phyloP scores from a whole-genome alignment of 2,113 vertebrate genomes.

The Prinia subflava region DNA sequence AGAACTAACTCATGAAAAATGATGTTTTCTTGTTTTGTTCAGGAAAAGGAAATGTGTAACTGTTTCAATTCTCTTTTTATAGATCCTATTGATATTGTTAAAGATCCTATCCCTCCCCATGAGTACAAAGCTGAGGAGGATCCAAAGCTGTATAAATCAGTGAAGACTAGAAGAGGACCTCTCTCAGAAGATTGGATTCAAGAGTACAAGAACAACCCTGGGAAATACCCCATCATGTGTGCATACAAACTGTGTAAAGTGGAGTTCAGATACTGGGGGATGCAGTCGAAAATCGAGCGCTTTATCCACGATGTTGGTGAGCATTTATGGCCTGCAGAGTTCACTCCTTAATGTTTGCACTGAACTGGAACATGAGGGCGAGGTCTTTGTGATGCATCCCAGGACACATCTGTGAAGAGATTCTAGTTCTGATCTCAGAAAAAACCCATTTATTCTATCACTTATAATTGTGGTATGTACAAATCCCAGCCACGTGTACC shows the following conservation, averaged over 20 bases:
- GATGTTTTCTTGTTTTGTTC: neutral
- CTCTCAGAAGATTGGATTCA: constrained; percentile 92
- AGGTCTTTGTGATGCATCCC: neutral
- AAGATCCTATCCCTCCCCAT: constrained; percentile 86
- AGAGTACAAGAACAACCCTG: constrained; percentile 82
- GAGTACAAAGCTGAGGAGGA: constrained; percentile 97
- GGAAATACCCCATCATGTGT: constrained; percentile 90
- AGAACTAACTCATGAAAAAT: constrained; percentile 2
- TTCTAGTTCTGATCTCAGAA: neutral
- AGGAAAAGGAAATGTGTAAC: neutral
- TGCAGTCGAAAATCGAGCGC: constrained; percentile 98
- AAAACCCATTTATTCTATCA: neutral
- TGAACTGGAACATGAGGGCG: neutral
- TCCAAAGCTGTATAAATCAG: constrained; percentile 88
- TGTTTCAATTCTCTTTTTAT: neutral
- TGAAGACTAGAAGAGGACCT: constrained; percentile 90
- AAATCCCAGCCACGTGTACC: neutral
- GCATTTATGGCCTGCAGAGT: constrained; percentile 17
- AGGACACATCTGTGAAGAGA: neutral
- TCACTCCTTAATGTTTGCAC: neutral
- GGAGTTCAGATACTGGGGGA: constrained; percentile 99
- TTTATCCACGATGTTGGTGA: constrained; percentile 98
- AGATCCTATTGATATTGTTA: constrained; percentile 97
- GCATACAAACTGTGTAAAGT: constrained; percentile 99
- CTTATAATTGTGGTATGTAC: accelerated